Percentiles rank a stretch among this genome's conserved stretches.
Conservation (phyloP, 2,888 invertebrate species). For the Slavum lentiscoides region DNA sequence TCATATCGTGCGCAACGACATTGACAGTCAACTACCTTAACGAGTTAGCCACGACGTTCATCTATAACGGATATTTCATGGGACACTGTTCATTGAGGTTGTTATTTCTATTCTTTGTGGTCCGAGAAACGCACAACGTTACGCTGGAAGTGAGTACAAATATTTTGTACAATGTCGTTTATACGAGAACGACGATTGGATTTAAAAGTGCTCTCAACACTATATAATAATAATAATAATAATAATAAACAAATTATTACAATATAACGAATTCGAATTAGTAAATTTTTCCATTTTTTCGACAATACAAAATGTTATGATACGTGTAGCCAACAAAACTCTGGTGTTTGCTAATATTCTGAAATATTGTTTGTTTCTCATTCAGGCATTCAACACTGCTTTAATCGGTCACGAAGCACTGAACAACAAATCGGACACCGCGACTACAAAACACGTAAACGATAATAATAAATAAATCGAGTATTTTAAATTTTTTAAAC, state of each 20-base stretch:
- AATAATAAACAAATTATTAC: too few species aligned
- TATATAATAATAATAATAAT: too few species aligned
- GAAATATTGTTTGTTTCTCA: not conserved
- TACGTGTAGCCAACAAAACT: too few species aligned
- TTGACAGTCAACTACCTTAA: constrained; percentile 29
- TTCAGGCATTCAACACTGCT: constrained; percentile 24
- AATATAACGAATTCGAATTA: too few species aligned
- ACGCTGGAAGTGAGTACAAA: constrained; percentile 11
- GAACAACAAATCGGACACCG: not conserved
- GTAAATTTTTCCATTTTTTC: too few species aligned
- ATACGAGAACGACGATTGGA: too few species aligned
- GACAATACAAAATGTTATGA: too few species aligned
- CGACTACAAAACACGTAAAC: constrained; percentile 1
- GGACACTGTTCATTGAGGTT: constrained; percentile 9
- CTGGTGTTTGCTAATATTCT: too few species aligned
- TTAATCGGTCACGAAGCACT: constrained; percentile 28
- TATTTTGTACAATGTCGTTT: too few species aligned
- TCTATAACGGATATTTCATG: constrained; percentile 8
- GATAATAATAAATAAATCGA: not conserved
- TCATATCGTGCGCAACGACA: constrained; percentile 46
- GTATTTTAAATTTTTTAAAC: not conserved
- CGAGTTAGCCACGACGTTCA: not conserved
- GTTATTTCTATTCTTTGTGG: constrained; percentile 20
- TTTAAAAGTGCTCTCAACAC: too few species aligned
- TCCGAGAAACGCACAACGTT: constrained; percentile 16